phyloP scores from a whole-genome alignment of 1,140 invertebrate species.

The Eufriesea mexicana region DNA sequence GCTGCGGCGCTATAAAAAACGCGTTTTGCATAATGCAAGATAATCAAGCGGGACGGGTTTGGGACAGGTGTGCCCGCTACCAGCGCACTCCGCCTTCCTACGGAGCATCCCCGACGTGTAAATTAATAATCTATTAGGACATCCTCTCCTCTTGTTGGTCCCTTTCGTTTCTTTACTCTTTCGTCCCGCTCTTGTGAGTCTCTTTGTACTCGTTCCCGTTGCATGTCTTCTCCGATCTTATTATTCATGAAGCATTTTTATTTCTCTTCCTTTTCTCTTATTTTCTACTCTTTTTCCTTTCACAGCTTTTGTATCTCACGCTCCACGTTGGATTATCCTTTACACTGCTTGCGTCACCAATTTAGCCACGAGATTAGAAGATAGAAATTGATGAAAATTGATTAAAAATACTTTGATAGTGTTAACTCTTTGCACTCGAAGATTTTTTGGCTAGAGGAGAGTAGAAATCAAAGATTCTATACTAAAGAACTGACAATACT shows the following conservation, averaged over 20 bases:
- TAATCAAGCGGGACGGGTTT: slow-evolving; percentile 78
- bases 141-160: slow-evolving; percentile 36
- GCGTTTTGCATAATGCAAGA: slow-evolving; percentile 81
- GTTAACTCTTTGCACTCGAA: too few species aligned
- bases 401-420: too few species aligned
- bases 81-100: slow-evolving; percentile 61
- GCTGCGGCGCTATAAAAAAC: slow-evolving; percentile 75
- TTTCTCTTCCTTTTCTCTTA: not conserved
- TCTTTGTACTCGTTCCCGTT: slow-evolving; percentile 9
- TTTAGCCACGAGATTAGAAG: too few species aligned
- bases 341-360: too few species aligned
- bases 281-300: not conserved
- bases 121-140: slow-evolving; percentile 80
- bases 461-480: too few species aligned
- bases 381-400: too few species aligned
- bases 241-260: not conserved
- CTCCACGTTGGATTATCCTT: too few species aligned
- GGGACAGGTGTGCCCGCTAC: slow-evolving; percentile 75
- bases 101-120: slow-evolving; percentile 72
- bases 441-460: too few species aligned
- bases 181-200: slow-evolving; percentile 7
- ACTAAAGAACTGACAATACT: too few species aligned
- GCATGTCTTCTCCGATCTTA: not conserved
- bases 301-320: too few species aligned
- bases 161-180: slow-evolving; percentile 26